phyloP scores from a whole-genome alignment of 2,113 vertebrate genomes.

The Indicator indicator region DNA sequence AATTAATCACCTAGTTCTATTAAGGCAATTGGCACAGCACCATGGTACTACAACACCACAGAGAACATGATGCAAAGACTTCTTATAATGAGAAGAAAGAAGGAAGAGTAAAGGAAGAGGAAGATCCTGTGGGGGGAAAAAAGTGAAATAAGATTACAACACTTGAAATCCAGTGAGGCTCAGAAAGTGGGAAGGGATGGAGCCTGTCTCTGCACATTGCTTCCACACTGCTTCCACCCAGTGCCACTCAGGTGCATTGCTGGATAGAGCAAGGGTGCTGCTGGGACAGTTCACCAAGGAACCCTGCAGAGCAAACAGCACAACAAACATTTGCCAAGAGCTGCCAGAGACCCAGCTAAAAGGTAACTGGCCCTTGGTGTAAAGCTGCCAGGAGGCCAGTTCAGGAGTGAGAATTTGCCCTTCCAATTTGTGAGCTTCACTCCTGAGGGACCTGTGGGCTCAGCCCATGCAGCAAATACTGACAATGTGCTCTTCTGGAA shows the following conservation, averaged over 20 bases:
- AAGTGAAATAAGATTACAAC: not conserved
- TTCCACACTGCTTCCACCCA: not conserved
- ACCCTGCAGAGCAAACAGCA: not conserved
- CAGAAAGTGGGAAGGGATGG: not conserved
- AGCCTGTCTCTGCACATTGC: not conserved
- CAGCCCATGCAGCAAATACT: not conserved
- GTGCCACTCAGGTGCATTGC: not conserved
- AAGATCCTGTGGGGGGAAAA: not conserved
- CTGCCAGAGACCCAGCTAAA: not conserved
- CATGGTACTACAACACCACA: too few relatives aligned
- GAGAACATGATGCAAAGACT: not conserved
- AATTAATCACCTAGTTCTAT: not conserved
- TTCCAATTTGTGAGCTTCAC: not conserved
- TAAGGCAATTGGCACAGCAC: not conserved
- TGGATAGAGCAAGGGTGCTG: not conserved
- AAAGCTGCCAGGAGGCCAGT: not conserved
- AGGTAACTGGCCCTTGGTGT: not conserved
- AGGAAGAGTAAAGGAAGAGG: too few relatives aligned
- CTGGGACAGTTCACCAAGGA: not conserved
- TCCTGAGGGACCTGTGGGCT: not conserved
- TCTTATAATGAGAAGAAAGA: not conserved
- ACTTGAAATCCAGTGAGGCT: not conserved
- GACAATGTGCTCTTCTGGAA: not conserved
- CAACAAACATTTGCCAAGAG: not conserved
- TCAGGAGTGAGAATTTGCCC: not conserved